phyloP scores from a whole-genome alignment of 2,888 invertebrate species.

The Melolontha melolontha region DNA sequence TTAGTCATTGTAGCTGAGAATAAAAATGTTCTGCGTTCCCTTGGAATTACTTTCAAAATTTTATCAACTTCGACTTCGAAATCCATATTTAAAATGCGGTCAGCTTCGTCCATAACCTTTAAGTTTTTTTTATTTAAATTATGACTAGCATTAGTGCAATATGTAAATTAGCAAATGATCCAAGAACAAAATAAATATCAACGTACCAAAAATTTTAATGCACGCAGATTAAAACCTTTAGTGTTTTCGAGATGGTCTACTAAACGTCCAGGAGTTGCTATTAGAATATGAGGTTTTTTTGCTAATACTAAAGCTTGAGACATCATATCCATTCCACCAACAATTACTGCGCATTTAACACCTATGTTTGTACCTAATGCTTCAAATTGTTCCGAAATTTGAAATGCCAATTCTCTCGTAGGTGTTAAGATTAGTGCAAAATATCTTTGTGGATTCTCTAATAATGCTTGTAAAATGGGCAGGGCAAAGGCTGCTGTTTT shows the following conservation, averaged over 20 bases:
- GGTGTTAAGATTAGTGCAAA: slow-evolving; percentile 95
- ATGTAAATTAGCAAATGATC: background rate
- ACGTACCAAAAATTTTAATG: slow-evolving; percentile 87
- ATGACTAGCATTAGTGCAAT: background rate
- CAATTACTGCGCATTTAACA: slow-evolving; percentile 95
- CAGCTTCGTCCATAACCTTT: slow-evolving; percentile 97
- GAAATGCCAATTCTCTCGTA: slow-evolving; percentile 97
- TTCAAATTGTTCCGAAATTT: slow-evolving; percentile 98
- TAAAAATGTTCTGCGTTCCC: slow-evolving; percentile 90
- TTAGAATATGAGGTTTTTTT: slow-evolving; percentile 96
- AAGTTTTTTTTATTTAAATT: background rate
- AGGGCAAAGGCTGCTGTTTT: slow-evolving; percentile 98
- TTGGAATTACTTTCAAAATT: slow-evolving; percentile 91
- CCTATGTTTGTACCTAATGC: slow-evolving; percentile 91
- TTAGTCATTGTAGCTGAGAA: slow-evolving; percentile 99
- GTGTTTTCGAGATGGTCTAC: slow-evolving; percentile 98
- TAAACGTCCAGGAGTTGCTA: slow-evolving; percentile 95
- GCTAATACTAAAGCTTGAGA: slow-evolving; percentile 91
- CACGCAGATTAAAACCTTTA: slow-evolving; percentile 93
- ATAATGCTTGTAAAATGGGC: slow-evolving; percentile 91
- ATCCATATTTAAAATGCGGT: slow-evolving; percentile 98
- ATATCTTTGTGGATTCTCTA: slow-evolving; percentile 93
- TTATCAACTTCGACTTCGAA: slow-evolving; percentile 98
- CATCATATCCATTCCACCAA: slow-evolving; percentile 99
- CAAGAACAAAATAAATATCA: too few relatives aligned